Percentiles rank a stretch among this genome's conserved stretches.
Evolutionary conservation across 2,888 invertebrate genomes (phyloP).

Genomic region (Boloria selene): DNA sequence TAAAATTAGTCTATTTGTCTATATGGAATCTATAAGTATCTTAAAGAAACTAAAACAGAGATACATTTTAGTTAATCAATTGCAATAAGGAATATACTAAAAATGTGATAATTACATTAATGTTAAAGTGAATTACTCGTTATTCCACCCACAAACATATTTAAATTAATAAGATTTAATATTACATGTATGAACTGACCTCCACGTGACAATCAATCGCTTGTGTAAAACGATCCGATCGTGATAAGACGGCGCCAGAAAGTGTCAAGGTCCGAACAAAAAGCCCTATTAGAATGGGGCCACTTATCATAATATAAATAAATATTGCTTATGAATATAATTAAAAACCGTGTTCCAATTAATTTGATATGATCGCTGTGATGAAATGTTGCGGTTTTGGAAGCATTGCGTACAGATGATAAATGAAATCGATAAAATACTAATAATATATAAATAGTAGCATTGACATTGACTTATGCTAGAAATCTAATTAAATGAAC

Average conservation of each 20-base stretch:
- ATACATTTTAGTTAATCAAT: too few relatives aligned
- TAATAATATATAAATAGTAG: constrained; percentile 5
- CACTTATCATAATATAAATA: constrained; percentile 21
- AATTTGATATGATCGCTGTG: constrained; percentile 60
- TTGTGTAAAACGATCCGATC: constrained; percentile 33
- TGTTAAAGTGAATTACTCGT: too few relatives aligned
- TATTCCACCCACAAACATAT: too few relatives aligned
- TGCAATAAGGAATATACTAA: too few relatives aligned
- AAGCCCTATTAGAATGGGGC: constrained; percentile 42
- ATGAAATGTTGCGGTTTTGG: constrained; percentile 60
- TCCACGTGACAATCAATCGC: constrained; percentile 31
- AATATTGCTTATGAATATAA: constrained; percentile 47
- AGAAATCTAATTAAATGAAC: background rate
- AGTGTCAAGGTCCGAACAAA: constrained; percentile 40
- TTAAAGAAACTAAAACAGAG: too few relatives aligned
- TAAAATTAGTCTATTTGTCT: background rate
- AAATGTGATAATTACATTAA: too few relatives aligned
- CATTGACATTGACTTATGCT: constrained; percentile 16
- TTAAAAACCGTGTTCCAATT: constrained; percentile 68
- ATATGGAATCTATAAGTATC: background rate
- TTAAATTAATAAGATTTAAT: background rate
- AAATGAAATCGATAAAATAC: constrained; percentile 62
- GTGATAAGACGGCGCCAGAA: constrained; percentile 37
- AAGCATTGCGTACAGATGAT: constrained; percentile 49
- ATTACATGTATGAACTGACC: constrained; percentile 5